Conservation (phyloP, 2,113 vertebrate genomes). For the Phyllostomus hastatus region DNA sequence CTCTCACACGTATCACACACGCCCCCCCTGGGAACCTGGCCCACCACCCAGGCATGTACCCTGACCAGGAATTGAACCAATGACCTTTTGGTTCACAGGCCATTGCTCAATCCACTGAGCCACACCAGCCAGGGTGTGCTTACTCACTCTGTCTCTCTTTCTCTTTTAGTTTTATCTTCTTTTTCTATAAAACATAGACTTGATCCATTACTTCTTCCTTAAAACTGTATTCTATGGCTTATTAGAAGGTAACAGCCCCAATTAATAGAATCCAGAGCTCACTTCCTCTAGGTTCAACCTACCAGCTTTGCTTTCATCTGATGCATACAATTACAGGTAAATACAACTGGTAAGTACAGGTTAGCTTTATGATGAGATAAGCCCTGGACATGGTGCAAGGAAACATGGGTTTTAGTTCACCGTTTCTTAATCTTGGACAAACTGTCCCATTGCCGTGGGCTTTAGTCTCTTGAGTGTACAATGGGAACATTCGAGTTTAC, state of each 20-base stretch:
- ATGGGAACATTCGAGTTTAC: rapidly evolving
- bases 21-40: too few species aligned
- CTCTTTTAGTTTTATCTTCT: neutral
- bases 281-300: neutral
- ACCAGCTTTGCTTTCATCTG: neutral
- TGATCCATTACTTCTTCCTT: neutral
- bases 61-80: too few species aligned
- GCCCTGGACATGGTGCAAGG: rapidly evolving
- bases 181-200: neutral
- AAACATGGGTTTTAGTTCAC: neutral
- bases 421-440: neutral
- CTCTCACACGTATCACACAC: too few species aligned
- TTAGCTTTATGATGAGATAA: neutral
- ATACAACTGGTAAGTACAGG: neutral
- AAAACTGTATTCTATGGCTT: neutral
- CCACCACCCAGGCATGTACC: too few species aligned
- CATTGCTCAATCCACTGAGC: too few species aligned
- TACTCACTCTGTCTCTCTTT: too few species aligned
- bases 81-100: too few species aligned
- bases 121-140: too few species aligned
- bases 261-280: neutral
- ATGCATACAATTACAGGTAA: too few species aligned
- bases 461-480: neutral
- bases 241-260: neutral
- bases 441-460: rapidly evolving